Evolutionary conservation across 2,797 vertebrate genomes (phyloP), one percentile per base, ranked within the genome.

Genomic region (Chelon auratus): DNA sequence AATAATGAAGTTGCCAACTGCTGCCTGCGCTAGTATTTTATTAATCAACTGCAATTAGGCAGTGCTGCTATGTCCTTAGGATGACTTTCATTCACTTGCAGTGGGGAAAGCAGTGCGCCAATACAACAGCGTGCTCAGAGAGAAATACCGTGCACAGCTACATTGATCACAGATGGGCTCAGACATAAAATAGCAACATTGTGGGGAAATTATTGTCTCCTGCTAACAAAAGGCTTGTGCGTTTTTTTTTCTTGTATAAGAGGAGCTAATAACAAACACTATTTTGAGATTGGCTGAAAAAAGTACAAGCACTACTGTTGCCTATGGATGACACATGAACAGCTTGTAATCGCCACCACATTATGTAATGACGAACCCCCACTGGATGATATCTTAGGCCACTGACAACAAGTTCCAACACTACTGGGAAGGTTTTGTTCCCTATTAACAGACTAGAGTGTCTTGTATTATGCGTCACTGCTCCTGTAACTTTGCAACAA

Each of bases 1-100:
- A 84, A 88, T 92, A 90, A 92, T 86, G 85, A 78, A 86, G 87
- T 80, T 81, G 82, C 89, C 89, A 88, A 85, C 84, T 85, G 88
- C 84, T 84, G 74, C 75, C 79, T 11, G 77, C 15, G 72, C 87
- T 92, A 54, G 68, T 90, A 75, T 90, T 93, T 91, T 91, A 93
- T 93, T 93, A 87, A 91, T 93, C 90, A 91, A 69, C 80, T 39
- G 83, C 86, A 87, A 89, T 92, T 91, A 91, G 77, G 82, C 68
- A 13, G 75, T 2, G 74, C 36, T 9, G 72, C 80, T 47, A 59
- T 77, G 91, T 93, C 89, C 91, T 93, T 81, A 89, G 75, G 77
- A 85, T 84, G 87, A 91, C 91, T 92, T 90, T 75, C 62, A 47
- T 77, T 84, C 45, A 40, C 77, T 78, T 56, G 65, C 75, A 59